Evolutionary conservation across 1,140 invertebrate species (phyloP).

Genomic region (Drosophila murphyi): DNA sequence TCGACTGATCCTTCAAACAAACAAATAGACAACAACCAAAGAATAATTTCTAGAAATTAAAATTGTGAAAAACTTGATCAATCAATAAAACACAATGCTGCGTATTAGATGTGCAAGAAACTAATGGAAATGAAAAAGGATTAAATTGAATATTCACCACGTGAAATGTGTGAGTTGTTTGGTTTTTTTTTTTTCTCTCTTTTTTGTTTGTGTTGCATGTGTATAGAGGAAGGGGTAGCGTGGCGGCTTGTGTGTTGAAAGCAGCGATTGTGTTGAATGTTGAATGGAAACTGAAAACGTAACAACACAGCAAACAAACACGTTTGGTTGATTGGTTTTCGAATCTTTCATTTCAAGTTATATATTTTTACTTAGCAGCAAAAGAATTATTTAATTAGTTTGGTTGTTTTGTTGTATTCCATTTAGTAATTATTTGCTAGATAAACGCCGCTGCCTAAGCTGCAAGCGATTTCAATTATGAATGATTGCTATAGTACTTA

Average conservation of each 20-base stretch:
- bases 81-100: conserved; percentile 14
- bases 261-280: conserved; percentile 31
- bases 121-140: conserved; percentile 15
- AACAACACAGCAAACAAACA: conserved; percentile 78
- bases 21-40: conserved; percentile 15
- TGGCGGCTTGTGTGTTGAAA: conserved; percentile 6
- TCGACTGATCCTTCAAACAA: conserved; percentile 45
- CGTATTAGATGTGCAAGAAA: conserved; percentile 8
- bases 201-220: conserved; percentile 39
- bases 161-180: conserved; percentile 16
- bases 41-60: conserved; percentile 11
- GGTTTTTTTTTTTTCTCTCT: not conserved
- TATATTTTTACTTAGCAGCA: conserved; percentile 52
- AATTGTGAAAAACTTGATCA: conserved; percentile 6
- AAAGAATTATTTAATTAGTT: conserved; percentile 25
- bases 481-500: conserved; percentile 60
- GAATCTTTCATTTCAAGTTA: conserved; percentile 63
- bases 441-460: conserved; percentile 27
- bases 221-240: not conserved
- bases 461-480: conserved; percentile 20
- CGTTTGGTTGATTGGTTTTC: conserved; percentile 61
- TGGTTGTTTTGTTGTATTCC: conserved; percentile 17
- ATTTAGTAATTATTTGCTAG: conserved; percentile 50
- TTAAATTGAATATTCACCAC: conserved; percentile 7
- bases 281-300: conserved; percentile 55